Evolutionary conservation across 2,888 invertebrate species (phyloP).

Genomic region (Hylaea fasciaria): DNA sequence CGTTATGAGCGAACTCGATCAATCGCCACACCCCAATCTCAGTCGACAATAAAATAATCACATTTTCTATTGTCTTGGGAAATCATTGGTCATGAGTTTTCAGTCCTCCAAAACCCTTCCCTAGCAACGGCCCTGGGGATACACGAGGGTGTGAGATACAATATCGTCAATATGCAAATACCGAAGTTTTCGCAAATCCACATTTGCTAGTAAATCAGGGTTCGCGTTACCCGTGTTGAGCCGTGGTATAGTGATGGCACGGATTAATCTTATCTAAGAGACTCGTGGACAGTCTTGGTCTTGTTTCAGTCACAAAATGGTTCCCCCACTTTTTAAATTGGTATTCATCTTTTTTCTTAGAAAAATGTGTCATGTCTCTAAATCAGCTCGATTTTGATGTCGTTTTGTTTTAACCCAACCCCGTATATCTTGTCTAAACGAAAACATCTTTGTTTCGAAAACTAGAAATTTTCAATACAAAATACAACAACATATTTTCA

Average conservation of each 20-base stretch:
- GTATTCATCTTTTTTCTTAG: too few species aligned
- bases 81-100: neutral
- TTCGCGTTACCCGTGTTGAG: slow-evolving; percentile 42
- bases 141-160: slow-evolving; percentile 39
- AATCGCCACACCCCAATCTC: too few species aligned
- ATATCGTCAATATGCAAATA: slow-evolving; percentile 47
- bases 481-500: too few species aligned
- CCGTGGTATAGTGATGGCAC: slow-evolving; percentile 41
- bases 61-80: neutral
- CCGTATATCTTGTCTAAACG: too few species aligned
- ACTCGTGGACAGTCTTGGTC: slow-evolving; percentile 7
- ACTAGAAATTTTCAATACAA: too few species aligned
- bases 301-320: neutral
- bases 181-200: slow-evolving; percentile 42
- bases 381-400: too few species aligned
- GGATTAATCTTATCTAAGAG: slow-evolving; percentile 10
- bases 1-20: too few species aligned
- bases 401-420: too few species aligned
- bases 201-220: slow-evolving; percentile 50
- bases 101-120: neutral
- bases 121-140: slow-evolving; percentile 11
- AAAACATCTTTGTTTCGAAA: too few species aligned
- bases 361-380: too few species aligned
- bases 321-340: too few species aligned
- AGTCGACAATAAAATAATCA: too few species aligned